Conservation (phyloP, 2,888 invertebrate species). For the Nemurella pictetii region DNA sequence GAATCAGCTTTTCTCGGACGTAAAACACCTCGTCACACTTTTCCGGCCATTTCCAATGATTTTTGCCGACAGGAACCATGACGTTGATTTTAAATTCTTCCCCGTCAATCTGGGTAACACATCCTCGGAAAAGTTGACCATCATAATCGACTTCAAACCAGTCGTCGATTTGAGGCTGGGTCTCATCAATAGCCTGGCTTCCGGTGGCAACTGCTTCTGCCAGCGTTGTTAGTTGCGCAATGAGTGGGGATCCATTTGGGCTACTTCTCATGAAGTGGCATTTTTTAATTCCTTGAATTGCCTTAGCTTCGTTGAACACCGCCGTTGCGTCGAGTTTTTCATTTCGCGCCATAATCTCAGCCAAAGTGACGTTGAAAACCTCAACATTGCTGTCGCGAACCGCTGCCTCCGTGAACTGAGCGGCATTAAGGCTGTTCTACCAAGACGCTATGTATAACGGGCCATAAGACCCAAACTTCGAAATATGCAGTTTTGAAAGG, state of each 20-base stretch:
- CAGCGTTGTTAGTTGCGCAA: slow-evolving; percentile 1
- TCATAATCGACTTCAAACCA: neutral
- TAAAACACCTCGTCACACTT: neutral
- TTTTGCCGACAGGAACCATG: neutral
- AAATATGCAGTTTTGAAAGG: no score
- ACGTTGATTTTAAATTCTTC: neutral
- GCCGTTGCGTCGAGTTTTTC: neutral
- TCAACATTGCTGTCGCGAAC: neutral
- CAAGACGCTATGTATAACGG: no score
- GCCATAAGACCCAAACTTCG: no score
- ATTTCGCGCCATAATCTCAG: slow-evolving; percentile 1
- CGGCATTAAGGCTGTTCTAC: no score
- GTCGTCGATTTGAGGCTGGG: neutral
- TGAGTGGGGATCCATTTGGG: neutral
- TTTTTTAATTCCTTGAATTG: slow-evolving; percentile 1
- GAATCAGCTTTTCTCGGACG: neutral
- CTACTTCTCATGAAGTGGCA: neutral
- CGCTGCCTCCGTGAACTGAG: slow-evolving; percentile 2
- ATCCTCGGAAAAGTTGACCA: neutral
- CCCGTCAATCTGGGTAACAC: neutral
- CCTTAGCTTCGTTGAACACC: neutral
- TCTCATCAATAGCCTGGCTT: neutral
- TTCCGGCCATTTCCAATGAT: slow-evolving; percentile 1
- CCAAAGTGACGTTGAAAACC: neutral
- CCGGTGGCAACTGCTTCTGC: neutral